Percentiles rank a stretch among this genome's conserved stretches.
These are phyloP conservation scores for Pogona vitticeps DNA, from an alignment of 2,113 vertebrate genomes.

Conservation along the genomic window DNA sequence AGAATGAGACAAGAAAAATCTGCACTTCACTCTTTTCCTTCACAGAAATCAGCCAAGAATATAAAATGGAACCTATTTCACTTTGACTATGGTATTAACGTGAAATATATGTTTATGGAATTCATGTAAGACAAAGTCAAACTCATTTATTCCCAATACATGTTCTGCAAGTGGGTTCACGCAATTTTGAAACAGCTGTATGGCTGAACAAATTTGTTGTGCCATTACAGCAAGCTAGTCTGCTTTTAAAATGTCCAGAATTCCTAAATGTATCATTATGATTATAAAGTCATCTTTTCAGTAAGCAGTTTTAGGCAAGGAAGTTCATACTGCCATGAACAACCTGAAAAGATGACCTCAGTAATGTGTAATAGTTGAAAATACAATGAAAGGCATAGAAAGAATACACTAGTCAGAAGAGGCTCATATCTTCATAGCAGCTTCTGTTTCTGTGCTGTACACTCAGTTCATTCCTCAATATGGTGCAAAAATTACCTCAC, in stretches of 20 bases:
- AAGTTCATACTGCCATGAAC: not conserved
- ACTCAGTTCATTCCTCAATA: conserved; percentile 41
- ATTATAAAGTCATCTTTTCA: not conserved
- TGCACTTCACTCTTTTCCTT: not conserved
- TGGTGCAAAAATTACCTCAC: conserved; percentile 44
- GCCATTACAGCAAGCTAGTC: not conserved
- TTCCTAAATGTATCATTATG: not conserved
- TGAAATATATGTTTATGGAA: not conserved
- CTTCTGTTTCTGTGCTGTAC: conserved; percentile 17
- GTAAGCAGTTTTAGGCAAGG: not conserved
- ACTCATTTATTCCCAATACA: not conserved
- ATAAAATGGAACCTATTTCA: not conserved
- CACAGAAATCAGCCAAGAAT: not conserved
- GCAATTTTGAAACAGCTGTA: not conserved
- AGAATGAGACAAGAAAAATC: not conserved
- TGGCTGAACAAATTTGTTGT: not conserved
- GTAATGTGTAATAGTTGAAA: too few relatives aligned
- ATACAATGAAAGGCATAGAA: not conserved
- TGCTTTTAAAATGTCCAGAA: not conserved
- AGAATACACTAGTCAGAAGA: conserved; percentile 1
- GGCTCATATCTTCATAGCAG: conserved; percentile 5
- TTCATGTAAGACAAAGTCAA: not conserved
- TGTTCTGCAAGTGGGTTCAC: not conserved
- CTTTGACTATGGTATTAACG: not conserved
- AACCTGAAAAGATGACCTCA: not conserved